Evolutionary conservation across 2,888 invertebrate genomes (phyloP).

Genomic region (Portevinia maculata): DNA sequence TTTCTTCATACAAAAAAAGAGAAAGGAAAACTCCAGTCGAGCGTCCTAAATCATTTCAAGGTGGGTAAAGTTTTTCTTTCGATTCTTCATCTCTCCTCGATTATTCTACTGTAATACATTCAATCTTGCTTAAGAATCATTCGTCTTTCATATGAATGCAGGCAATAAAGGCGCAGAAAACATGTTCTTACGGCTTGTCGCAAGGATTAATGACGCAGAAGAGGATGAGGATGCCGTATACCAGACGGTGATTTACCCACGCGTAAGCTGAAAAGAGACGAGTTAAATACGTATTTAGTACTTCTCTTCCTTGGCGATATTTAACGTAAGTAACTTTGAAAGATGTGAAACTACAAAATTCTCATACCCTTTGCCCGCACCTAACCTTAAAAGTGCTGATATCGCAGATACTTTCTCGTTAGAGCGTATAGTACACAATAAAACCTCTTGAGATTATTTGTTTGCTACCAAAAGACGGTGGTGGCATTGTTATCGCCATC

Average conservation of each 20-base stretch:
- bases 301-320: constrained; percentile 29
- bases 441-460: constrained; percentile 65
- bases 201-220: constrained; percentile 68
- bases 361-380: not conserved
- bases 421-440: constrained; percentile 34
- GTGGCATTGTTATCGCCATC: constrained; percentile 48
- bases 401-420: constrained; percentile 1
- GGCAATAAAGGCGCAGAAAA: constrained; percentile 37
- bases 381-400: constrained; percentile 20
- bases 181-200: constrained; percentile 60
- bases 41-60: constrained; percentile 71
- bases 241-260: constrained; percentile 72
- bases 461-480: constrained; percentile 48
- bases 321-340: not conserved
- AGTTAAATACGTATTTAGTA: constrained; percentile 58
- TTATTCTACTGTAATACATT: constrained; percentile 55
- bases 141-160: constrained; percentile 66
- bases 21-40: constrained; percentile 1
- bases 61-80: constrained; percentile 70
- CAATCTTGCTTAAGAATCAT: constrained; percentile 68
- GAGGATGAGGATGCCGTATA: constrained; percentile 31
- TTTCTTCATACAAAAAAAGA: constrained; percentile 27
- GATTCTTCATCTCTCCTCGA: constrained; percentile 19
- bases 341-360: not conserved
- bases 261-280: constrained; percentile 45